phyloP scores from a whole-genome alignment of 2,113 vertebrate genomes.

The Nansenia antarctica region DNA sequence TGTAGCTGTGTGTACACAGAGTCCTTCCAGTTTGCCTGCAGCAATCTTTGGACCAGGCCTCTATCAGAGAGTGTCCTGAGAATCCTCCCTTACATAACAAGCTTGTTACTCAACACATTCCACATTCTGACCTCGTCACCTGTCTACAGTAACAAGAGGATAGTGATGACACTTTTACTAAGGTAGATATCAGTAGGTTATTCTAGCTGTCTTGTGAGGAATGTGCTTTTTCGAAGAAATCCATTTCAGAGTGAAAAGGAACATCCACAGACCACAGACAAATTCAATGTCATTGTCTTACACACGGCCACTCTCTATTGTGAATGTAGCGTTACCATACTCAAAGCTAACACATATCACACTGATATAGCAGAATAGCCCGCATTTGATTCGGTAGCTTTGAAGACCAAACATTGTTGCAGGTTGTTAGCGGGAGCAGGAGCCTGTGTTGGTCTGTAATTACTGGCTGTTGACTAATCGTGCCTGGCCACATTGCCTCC shows the following conservation, averaged over 20 bases:
- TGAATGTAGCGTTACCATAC: background rate
- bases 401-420: slow-evolving; percentile 44
- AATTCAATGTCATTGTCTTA: background rate
- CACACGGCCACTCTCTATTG: background rate
- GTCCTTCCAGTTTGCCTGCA: slow-evolving; percentile 35
- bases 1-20: slow-evolving; percentile 38
- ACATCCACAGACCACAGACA: background rate
- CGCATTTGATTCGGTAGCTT: slow-evolving; percentile 47
- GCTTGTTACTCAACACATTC: slow-evolving; percentile 8
- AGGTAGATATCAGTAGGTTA: too few species aligned
- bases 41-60: slow-evolving; percentile 29
- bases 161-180: background rate
- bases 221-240: too few species aligned
- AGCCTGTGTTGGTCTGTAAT: slow-evolving; percentile 54
- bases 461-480: slow-evolving; percentile 71
- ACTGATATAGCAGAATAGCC: slow-evolving; percentile 6
- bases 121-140: slow-evolving; percentile 31
- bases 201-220: too few species aligned
- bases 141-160: slow-evolving; percentile 15
- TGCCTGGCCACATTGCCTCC: slow-evolving; percentile 64
- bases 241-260: background rate
- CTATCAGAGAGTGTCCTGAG: slow-evolving; percentile 18
- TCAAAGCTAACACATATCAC: slow-evolving; percentile 5
- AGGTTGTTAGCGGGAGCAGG: slow-evolving; percentile 28
- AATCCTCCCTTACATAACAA: slow-evolving; percentile 12